Conservation (phyloP, 2,888 invertebrate genomes). For the Leucophora obtusa region DNA sequence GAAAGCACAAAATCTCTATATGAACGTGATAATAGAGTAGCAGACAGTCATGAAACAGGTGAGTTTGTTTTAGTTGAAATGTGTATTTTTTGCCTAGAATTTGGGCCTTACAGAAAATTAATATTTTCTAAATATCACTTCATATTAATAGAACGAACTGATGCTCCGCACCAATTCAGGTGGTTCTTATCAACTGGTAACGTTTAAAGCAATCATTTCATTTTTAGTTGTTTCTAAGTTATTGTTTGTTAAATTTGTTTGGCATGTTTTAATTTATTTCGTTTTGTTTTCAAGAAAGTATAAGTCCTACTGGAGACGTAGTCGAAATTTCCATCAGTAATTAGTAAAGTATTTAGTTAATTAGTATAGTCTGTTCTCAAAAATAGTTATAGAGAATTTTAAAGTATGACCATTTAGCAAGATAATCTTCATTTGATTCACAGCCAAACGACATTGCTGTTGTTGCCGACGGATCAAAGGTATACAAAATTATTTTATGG, state of each 20-base stretch:
- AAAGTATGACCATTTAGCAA: no score
- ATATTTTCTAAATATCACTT: conserved; percentile 55
- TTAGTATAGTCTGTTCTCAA: no score
- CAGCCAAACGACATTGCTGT: no score
- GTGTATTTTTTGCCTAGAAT: not conserved
- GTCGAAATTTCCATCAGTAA: not conserved
- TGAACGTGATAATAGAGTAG: conserved; percentile 67
- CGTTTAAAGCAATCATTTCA: conserved; percentile 65
- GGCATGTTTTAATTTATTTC: conserved; percentile 20
- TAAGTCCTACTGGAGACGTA: not conserved
- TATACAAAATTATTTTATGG: no score
- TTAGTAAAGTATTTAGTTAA: no score
- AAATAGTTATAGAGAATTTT: no score
- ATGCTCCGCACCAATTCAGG: conserved; percentile 74
- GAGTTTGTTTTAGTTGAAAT: conserved; percentile 55
- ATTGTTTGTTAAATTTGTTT: conserved; percentile 28
- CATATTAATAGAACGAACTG: conserved; percentile 70
- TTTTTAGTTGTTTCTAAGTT: conserved; percentile 18
- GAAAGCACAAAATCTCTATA: conserved; percentile 73
- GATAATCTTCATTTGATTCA: no score
- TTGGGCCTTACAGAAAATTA: conserved; percentile 41
- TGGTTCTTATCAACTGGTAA: conserved; percentile 78
- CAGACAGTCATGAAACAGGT: conserved; percentile 75
- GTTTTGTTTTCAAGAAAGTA: not conserved
- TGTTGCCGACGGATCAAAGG: no score